Conservation (phyloP, 1,140 invertebrate genomes). For the Nephotettix cincticeps region DNA sequence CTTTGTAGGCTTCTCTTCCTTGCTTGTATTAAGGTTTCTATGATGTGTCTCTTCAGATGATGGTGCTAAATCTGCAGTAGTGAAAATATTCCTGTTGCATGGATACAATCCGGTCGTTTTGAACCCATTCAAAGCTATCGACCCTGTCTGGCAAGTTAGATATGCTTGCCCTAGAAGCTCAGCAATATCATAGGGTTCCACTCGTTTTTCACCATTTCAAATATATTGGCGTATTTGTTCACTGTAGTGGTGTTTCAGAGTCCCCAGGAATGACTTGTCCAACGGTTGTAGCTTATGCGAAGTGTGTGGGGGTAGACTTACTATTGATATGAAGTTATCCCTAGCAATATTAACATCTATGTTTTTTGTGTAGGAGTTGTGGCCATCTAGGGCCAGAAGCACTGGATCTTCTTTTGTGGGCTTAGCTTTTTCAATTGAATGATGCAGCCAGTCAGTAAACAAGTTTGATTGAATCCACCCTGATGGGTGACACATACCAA, state of each 20-base stretch:
- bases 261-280: conserved; percentile 42
- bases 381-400: conserved; percentile 41
- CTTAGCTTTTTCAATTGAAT: conserved; percentile 35
- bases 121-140: conserved; percentile 43
- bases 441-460: conserved; percentile 40
- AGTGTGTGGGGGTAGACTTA: conserved; percentile 42
- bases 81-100: conserved; percentile 38
- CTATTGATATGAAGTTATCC: conserved; percentile 37
- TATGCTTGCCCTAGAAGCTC: conserved; percentile 41
- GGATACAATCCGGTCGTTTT: conserved; percentile 41
- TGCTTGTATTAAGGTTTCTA: neutral
- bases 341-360: conserved; percentile 36
- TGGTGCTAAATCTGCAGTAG: conserved; percentile 26
- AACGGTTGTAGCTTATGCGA: conserved; percentile 41
- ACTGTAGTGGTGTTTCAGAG: conserved; percentile 28
- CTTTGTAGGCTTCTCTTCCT: neutral
- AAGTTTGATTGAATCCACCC: conserved; percentile 36
- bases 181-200: conserved; percentile 40
- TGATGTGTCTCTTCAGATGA: neutral
- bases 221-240: conserved; percentile 31
- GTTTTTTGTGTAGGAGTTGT: conserved; percentile 41
- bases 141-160: conserved; percentile 39
- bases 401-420: conserved; percentile 36
- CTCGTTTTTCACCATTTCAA: conserved; percentile 37
- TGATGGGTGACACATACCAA: conserved; percentile 42